phyloP scores from a whole-genome alignment of 2,113 vertebrate species.

The Dasyprocta punctata region DNA sequence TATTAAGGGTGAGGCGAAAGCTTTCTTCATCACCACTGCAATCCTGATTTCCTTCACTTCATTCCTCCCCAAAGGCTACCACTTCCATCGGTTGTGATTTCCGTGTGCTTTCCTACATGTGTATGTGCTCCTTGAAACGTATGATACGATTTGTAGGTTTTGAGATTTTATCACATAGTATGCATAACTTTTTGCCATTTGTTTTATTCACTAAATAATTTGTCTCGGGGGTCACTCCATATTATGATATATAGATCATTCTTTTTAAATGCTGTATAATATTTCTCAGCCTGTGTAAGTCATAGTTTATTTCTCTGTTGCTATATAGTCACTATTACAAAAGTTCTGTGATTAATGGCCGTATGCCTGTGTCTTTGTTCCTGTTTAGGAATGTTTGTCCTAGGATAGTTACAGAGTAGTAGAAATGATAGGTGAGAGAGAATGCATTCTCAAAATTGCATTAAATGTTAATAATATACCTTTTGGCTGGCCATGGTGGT shows the following conservation, averaged over 20 bases:
- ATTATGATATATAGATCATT: not conserved
- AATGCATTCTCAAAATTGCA: slow-evolving; percentile 17
- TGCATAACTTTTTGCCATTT: not conserved
- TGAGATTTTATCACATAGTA: not conserved
- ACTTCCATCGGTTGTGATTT: not conserved
- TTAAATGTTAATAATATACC: slow-evolving; percentile 31
- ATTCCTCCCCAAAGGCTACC: not conserved
- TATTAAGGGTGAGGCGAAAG: not conserved
- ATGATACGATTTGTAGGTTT: not conserved
- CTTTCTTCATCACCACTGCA: not conserved
- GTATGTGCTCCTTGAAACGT: not conserved
- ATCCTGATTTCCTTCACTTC: not conserved
- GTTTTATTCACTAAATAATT: not conserved
- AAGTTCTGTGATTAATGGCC: slow-evolving; percentile 20
- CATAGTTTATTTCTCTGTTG: slow-evolving; percentile 33
- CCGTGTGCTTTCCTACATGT: not conserved
- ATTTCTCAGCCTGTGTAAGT: not conserved
- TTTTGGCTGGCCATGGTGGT: not conserved
- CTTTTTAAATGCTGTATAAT: slow-evolving; percentile 42
- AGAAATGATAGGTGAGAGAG: slow-evolving; percentile 30
- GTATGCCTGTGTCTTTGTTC: not conserved
- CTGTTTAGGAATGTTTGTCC: slow-evolving; percentile 2
- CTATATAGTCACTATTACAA: slow-evolving; percentile 16
- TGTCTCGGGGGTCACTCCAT: not conserved
- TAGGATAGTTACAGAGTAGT: not conserved